phyloP scores from a whole-genome alignment of 2,888 invertebrate genomes.

The Cacoxenus indagator region DNA sequence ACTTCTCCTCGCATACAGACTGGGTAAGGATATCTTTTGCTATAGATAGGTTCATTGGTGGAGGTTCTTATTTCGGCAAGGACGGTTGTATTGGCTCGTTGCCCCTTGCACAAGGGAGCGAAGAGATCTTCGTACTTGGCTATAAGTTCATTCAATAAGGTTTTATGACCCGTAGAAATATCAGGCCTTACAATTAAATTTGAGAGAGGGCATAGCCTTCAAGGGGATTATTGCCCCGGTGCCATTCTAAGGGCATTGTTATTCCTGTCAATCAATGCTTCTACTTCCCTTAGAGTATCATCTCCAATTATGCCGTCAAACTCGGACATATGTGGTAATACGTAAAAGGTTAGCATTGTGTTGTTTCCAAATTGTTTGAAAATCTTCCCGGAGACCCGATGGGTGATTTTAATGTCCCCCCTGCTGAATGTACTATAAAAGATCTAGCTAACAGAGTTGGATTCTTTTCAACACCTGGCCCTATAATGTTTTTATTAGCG shows the following conservation, averaged over 20 bases:
- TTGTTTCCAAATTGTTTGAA: neutral
- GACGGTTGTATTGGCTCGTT: neutral
- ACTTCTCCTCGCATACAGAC: neutral
- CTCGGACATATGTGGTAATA: neutral
- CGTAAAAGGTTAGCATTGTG: neutral
- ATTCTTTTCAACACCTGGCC: neutral
- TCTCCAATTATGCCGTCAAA: slow-evolving; percentile 3
- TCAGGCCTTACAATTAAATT: neutral
- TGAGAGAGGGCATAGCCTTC: too few relatives aligned
- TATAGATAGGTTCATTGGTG: neutral
- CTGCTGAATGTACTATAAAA: neutral
- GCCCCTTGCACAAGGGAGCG: neutral
- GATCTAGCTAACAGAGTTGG: neutral
- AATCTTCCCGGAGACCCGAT: neutral
- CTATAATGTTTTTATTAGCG: neutral
- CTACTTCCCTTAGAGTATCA: neutral
- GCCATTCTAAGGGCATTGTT: neutral
- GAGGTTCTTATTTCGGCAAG: slow-evolving; percentile 11
- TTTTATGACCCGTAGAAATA: neutral
- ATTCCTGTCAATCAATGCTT: neutral
- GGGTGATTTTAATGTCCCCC: too few relatives aligned
- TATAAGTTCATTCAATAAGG: neutral
- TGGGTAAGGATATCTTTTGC: neutral
- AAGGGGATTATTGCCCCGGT: neutral
- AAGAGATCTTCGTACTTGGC: neutral